Percentiles rank a stretch among this genome's conserved stretches.
phyloP scores from a whole-genome alignment of 2,797 vertebrate species.

The Myoxocephalus aenaeus region DNA sequence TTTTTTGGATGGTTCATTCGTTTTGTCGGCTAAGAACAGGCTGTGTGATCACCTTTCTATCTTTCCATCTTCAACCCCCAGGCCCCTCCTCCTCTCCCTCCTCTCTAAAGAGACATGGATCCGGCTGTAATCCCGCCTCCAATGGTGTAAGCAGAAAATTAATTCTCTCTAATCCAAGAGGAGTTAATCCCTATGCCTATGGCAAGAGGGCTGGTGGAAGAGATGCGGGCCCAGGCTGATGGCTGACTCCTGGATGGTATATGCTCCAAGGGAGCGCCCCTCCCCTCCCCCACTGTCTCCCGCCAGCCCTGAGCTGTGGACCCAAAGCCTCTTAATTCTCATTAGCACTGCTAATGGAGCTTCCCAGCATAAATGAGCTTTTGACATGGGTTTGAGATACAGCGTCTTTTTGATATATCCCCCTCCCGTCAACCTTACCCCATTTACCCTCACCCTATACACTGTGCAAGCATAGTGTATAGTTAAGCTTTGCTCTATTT shows the following conservation, averaged over 20 bases:
- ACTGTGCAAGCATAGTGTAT: background rate
- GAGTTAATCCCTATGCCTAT: conserved; percentile 85
- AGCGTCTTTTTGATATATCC: conserved; percentile 41
- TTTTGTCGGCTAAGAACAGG: conserved; percentile 29
- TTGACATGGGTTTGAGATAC: conserved; percentile 77
- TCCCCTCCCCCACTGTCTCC: conserved; percentile 24
- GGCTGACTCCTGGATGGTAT: conserved; percentile 71
- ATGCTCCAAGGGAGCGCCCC: conserved; percentile 41
- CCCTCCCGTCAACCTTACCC: conserved; percentile 23
- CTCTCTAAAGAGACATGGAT: conserved; percentile 78
- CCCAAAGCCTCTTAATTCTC: conserved; percentile 86
- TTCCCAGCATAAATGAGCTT: conserved; percentile 80
- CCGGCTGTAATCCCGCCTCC: conserved; percentile 84
- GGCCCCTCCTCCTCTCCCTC: conserved; percentile 51
- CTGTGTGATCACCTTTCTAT: conserved; percentile 53
- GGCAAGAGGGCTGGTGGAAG: conserved; percentile 64
- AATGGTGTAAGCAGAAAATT: conserved; percentile 88
- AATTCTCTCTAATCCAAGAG: conserved; percentile 86
- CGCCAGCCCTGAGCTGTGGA: conserved; percentile 56
- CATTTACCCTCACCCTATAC: background rate
- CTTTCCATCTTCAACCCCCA: conserved; percentile 62
- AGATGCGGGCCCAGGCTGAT: conserved; percentile 64
- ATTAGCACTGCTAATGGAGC: conserved; percentile 85
- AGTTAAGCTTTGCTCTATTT: background rate
- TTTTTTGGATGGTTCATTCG: conserved; percentile 5